Conservation (phyloP, 1,140 invertebrate genomes). For the Tetramorium simillimum region DNA sequence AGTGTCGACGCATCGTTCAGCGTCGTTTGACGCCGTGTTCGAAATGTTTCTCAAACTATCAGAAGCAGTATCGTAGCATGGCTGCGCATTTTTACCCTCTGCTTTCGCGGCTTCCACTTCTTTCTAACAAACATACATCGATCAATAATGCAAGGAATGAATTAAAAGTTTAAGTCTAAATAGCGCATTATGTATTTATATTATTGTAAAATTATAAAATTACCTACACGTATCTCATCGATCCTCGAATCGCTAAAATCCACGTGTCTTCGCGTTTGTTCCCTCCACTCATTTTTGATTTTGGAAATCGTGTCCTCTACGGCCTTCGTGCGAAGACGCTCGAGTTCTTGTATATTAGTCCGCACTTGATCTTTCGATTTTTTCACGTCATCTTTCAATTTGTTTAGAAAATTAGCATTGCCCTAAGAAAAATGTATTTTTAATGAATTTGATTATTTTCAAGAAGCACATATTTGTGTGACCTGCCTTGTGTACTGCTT, state of each 20-base stretch:
- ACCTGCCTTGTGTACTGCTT: too few relatives aligned
- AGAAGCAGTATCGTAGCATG: slow-evolving; percentile 21
- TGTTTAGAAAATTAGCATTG: too few relatives aligned
- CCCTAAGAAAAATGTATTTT: too few relatives aligned
- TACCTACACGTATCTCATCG: neutral
- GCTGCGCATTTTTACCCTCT: slow-evolving; percentile 28
- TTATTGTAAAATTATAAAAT: neutral
- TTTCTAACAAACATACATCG: neutral
- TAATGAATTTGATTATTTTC: too few relatives aligned
- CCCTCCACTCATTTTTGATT: neutral
- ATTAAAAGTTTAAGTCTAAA: neutral
- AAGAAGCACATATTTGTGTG: too few relatives aligned
- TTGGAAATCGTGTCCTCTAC: too few relatives aligned
- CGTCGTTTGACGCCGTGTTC: neutral
- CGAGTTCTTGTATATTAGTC: neutral
- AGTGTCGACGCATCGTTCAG: neutral
- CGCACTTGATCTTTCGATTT: too few relatives aligned
- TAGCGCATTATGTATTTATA: neutral
- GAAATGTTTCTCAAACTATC: neutral
- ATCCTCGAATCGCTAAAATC: neutral
- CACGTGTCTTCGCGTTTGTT: neutral
- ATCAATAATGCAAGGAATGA: neutral
- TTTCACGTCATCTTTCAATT: too few relatives aligned
- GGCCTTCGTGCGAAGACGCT: neutral
- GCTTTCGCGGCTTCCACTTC: slow-evolving; percentile 28